A percentile compares a stretch with the other conserved stretches of the same genome.
Conservation (phyloP, 2,888 invertebrate species). For the Dendrolimus pini region DNA sequence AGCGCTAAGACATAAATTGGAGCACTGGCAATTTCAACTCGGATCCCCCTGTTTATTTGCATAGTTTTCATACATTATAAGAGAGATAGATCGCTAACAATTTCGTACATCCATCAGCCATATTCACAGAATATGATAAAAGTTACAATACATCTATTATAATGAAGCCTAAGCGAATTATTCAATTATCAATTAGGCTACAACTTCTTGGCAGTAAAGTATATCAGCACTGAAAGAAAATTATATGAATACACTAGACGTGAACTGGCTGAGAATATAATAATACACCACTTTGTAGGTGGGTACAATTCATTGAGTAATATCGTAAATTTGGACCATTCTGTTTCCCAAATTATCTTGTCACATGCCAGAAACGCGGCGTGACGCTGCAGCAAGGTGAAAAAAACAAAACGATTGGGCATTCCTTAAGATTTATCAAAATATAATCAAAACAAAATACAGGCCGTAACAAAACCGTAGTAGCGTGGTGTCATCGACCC, state of each 20-base stretch:
- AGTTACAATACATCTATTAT: no score
- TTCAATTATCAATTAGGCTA: constrained; percentile 3
- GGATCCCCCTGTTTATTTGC: no score
- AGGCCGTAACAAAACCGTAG: constrained; percentile 7
- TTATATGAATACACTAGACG: background rate
- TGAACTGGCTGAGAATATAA: background rate
- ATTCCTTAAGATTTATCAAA: background rate
- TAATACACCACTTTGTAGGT: background rate
- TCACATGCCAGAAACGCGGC: background rate
- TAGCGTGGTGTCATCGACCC: constrained; percentile 52
- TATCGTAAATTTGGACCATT: background rate
- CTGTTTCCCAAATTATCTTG: background rate
- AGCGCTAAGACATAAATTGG: constrained; percentile 27
- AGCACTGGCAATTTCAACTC: constrained; percentile 18
- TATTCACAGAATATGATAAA: no score
- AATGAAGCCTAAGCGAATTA: constrained; percentile 2
- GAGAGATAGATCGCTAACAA: no score
- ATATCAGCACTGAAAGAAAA: constrained; percentile 1
- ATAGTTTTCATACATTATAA: no score
- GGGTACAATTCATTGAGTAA: background rate
- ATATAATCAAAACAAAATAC: background rate
- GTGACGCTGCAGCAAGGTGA: constrained; percentile 1
- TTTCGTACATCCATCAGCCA: no score
- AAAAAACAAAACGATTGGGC: background rate
- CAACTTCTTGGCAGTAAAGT: background rate